Evolutionary conservation across 1,140 invertebrate species (phyloP).

Genomic region (Drosophila triauraria): DNA sequence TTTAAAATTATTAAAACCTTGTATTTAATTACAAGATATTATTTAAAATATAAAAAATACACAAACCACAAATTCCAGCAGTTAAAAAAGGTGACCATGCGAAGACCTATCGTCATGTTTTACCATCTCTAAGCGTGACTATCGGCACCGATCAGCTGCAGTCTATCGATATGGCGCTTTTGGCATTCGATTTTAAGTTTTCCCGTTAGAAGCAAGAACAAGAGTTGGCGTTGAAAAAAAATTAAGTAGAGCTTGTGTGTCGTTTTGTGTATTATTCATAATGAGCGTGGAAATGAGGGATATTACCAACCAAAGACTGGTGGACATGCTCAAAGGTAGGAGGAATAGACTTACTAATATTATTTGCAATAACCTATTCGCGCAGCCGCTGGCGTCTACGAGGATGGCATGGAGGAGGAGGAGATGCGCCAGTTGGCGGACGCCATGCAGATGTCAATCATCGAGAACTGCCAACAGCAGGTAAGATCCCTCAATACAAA

Average conservation of each 20-base stretch:
- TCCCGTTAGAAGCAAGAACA: conserved; percentile 25
- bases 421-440: conserved; percentile 62
- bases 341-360: background rate
- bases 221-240: background rate
- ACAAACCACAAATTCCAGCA: too few relatives aligned
- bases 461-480: conserved; percentile 21
- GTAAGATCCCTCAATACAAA: conserved; percentile 5
- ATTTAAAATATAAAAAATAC: too few relatives aligned
- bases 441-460: conserved; percentile 51
- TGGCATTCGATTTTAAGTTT: background rate
- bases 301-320: conserved; percentile 3
- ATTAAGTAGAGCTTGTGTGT: background rate
- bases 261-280: background rate
- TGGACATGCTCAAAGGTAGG: conserved; percentile 22
- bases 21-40: too few relatives aligned
- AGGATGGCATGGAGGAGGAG: conserved; percentile 55
- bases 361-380: background rate
- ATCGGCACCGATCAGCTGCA: too few relatives aligned
- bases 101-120: background rate
- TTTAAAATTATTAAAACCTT: background rate
- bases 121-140: conserved; percentile 13
- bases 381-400: conserved; percentile 58
- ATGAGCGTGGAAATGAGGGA: conserved; percentile 46
- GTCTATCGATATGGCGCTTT: conserved; percentile 18
- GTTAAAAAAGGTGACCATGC: background rate